Evolutionary conservation across 2,888 invertebrate genomes (phyloP).

Genomic region (Calameuta pallipes): DNA sequence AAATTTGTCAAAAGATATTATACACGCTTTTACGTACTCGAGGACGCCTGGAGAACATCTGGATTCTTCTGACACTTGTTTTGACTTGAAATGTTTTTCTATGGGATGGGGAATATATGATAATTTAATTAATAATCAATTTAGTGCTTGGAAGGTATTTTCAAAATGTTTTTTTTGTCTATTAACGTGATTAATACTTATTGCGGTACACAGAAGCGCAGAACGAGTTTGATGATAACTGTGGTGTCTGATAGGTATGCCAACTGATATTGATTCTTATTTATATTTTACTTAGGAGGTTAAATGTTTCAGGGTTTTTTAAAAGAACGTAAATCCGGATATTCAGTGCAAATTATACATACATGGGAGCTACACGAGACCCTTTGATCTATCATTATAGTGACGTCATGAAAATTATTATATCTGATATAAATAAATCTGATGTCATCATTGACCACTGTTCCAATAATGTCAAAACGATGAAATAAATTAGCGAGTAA

Average conservation of each 20-base stretch:
- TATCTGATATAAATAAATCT: not conserved
- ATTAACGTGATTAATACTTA: not conserved
- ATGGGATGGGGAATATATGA: not conserved
- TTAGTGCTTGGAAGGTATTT: not conserved
- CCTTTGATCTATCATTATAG: not conserved
- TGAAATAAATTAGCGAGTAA: not conserved
- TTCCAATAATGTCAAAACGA: too few species aligned
- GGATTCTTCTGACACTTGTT: not conserved
- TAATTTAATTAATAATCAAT: not conserved
- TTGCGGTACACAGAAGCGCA: not conserved
- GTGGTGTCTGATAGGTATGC: not conserved
- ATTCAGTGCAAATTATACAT: not conserved
- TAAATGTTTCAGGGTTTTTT: accelerated
- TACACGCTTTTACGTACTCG: not conserved
- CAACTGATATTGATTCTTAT: not conserved
- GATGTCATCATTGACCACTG: not conserved
- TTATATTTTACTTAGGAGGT: not conserved
- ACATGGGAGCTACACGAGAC: not conserved
- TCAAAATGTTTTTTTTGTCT: not conserved
- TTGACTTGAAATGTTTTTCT: not conserved
- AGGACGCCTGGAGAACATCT: not conserved
- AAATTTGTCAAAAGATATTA: not conserved
- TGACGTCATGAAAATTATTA: not conserved
- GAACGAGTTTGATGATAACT: not conserved
- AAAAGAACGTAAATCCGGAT: not conserved